These are phyloP conservation scores for Myoxocephalus aenaeus DNA, from an alignment of 2,797 vertebrate genomes.

Conservation along the genomic window DNA sequence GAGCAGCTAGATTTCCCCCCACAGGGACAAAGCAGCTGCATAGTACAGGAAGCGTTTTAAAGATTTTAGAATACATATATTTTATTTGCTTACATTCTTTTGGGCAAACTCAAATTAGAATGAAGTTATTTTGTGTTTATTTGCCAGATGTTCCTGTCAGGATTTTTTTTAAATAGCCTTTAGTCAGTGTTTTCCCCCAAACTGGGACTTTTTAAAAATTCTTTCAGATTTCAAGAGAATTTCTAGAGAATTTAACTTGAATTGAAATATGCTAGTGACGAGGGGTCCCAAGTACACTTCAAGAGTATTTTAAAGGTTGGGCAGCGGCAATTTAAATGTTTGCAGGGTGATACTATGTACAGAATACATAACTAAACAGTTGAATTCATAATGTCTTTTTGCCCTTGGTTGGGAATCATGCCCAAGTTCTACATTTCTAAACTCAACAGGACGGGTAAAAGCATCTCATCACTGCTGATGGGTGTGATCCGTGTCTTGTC, in stretches of 20 bases:
- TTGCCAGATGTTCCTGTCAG: not conserved
- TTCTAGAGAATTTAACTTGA: not conserved
- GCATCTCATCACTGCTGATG: not conserved
- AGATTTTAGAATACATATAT: not conserved
- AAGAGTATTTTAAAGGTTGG: not conserved
- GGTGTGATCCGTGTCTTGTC: constrained; percentile 12
- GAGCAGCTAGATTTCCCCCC: not conserved
- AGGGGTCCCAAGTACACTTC: not conserved
- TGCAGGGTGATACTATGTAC: not conserved
- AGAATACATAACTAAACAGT: not conserved
- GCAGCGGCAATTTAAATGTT: not conserved
- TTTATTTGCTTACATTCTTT: too few relatives aligned
- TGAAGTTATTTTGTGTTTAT: not conserved
- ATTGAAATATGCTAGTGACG: not conserved
- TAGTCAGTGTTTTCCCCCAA: not conserved
- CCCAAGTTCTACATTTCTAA: not conserved
- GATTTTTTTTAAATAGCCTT: not conserved
- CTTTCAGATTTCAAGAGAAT: not conserved
- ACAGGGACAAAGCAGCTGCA: not conserved
- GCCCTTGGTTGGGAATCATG: not conserved
- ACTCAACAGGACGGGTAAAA: not conserved
- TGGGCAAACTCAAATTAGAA: too few relatives aligned
- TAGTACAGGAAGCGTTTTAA: not conserved
- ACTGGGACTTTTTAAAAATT: not conserved
- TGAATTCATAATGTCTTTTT: not conserved